Conservation (phyloP, 2,797 vertebrate genomes). For the Danio tinwini region DNA sequence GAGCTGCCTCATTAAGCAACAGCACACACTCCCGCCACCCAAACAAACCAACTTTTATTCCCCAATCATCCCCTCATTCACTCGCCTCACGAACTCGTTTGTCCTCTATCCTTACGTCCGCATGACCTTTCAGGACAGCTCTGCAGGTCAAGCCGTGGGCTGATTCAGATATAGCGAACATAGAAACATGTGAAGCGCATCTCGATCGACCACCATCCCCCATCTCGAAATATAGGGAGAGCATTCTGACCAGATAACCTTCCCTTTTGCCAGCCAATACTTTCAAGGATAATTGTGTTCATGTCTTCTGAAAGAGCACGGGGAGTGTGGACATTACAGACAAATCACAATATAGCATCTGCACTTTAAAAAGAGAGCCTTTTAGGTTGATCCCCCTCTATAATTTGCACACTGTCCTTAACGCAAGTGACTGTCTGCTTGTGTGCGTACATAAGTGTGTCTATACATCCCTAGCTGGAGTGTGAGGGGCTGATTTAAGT, state of each 20-base stretch:
- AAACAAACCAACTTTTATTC: constrained; percentile 48
- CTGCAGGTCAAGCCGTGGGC: background rate
- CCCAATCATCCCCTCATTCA: constrained; percentile 39
- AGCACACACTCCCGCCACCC: constrained; percentile 12
- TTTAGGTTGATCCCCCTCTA: background rate
- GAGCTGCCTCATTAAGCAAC: constrained; percentile 49
- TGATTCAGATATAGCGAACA: background rate
- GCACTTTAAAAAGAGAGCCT: constrained; percentile 6
- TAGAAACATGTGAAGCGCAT: background rate
- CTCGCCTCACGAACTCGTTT: background rate
- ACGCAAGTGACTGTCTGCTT: background rate
- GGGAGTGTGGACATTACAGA: background rate
- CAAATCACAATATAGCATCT: background rate
- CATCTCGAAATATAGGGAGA: background rate
- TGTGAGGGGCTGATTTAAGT: constrained; percentile 44
- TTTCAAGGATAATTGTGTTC: constrained; percentile 50
- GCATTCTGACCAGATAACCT: constrained; percentile 51
- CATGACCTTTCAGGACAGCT: constrained; percentile 16
- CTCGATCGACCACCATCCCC: background rate
- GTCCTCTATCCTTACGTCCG: constrained; percentile 4
- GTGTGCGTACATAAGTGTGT: constrained; percentile 8
- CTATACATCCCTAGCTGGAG: constrained; percentile 14
- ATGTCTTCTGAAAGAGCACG: constrained; percentile 32
- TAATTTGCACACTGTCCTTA: background rate
- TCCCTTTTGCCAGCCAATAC: constrained; percentile 46